A percentile compares a stretch with the other conserved stretches of the same genome.
These are phyloP conservation scores for Lepidurus couesii DNA, from an alignment of 1,140 invertebrate genomes.

Conservation along the genomic window DNA sequence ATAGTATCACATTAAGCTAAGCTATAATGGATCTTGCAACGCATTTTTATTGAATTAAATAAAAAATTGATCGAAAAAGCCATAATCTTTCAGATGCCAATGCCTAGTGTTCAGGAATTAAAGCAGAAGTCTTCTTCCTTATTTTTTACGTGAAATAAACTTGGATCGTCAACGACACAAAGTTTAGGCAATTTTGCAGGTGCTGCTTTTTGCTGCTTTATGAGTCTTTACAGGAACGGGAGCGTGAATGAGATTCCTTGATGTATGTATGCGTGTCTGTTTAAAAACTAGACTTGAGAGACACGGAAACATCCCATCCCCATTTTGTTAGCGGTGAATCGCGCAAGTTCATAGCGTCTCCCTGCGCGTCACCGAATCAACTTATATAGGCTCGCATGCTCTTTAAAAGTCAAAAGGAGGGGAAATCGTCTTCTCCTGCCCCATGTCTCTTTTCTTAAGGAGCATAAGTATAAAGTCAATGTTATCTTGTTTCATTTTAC, in stretches of 20 bases:
- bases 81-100: too few species aligned
- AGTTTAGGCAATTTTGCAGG: not conserved
- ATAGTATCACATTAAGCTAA: too few species aligned
- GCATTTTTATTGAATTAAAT: too few species aligned
- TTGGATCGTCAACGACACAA: not conserved
- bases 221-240: not conserved
- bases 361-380: not conserved
- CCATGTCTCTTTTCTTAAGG: not conserved
- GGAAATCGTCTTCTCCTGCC: not conserved
- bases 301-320: conserved; percentile 3
- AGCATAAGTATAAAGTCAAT: not conserved
- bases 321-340: not conserved
- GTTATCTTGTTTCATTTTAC: conserved; percentile 1
- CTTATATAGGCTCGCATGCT: not conserved
- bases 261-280: not conserved
- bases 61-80: too few species aligned
- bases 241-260: not conserved
- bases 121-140: too few species aligned
- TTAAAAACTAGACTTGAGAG: not conserved
- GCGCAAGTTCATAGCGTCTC: not conserved
- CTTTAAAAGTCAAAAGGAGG: not conserved
- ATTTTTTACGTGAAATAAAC: not conserved
- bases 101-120: too few species aligned
- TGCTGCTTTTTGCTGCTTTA: not conserved
- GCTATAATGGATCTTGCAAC: too few species aligned